These are phyloP conservation scores for Lethocerus indicus DNA, from an alignment of 1,140 invertebrate genomes.

Conservation along the genomic window DNA sequence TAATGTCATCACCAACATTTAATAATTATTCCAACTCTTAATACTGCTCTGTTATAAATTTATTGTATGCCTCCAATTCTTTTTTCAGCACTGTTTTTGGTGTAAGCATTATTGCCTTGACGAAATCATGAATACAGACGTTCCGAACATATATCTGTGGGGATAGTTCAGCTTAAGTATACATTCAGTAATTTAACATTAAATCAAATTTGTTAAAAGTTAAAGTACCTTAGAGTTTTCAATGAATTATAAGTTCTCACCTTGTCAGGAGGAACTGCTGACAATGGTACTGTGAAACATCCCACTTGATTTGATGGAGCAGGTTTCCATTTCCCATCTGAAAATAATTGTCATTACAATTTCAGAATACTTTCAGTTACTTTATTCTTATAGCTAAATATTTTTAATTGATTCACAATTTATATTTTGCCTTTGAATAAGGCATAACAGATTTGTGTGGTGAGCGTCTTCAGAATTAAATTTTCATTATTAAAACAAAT, in stretches of 20 bases:
- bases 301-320: neutral
- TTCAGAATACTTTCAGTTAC: neutral
- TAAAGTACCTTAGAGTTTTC: neutral
- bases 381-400: no score
- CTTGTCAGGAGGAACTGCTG: constrained; percentile 1
- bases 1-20: no score
- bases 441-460: no score
- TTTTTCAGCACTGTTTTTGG: neutral
- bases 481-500: no score
- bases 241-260: neutral
- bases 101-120: neutral
- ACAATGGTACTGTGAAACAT: neutral
- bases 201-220: no score
- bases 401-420: no score
- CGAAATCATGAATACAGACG: neutral
- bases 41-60: no score
- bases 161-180: neutral
- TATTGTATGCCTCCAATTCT: neutral
- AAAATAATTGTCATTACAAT: neutral
- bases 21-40: no score
- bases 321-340: neutral
- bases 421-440: no score
- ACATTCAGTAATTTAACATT: neutral
- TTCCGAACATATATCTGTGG: neutral
- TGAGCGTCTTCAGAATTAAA: no score